Evolutionary conservation across 2,888 invertebrate species (phyloP), one percentile per base, ranked within the genome.

Genomic region (Chesias legatella): DNA sequence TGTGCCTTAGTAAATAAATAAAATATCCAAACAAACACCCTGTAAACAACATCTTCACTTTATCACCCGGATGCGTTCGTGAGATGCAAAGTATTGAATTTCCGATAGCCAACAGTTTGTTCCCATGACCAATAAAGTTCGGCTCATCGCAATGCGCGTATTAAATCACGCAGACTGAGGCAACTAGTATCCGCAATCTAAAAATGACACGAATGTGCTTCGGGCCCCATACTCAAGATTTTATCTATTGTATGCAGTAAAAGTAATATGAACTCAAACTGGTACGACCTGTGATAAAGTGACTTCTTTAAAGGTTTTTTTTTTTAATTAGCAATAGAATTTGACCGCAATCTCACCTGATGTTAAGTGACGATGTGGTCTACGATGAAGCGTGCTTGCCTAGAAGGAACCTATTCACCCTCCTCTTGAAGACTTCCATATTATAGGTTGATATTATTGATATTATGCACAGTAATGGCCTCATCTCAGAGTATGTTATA

Each of bases 91-190:
- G 7, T 22, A 32, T n/a, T 23, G 10, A n/a, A 10, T 11, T 49
- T 36, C 9, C 3, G 13, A 8, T 39, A 46, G 44, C 11, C 10
- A 29, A 52, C 48, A 38, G 52, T 52, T 57, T 26, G 28, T 73
- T 74, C 73, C 63, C 73, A 78, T 73, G 67, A 63, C 72, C 62
- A 65, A 67, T 60, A 58, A 67, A 51, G 59, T 51, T 50, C 48
- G 49, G 42, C 37, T 60, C 53, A 58, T 58, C 43, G 56, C 53
- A 60, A 58, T 35, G 20, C 51, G 50, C 47, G 53, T 44, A 56
- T 58, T 6, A 51, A 62, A 66, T 67, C 62, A 65, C 48, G 48
- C 38, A 48, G 44, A 32, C 43, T 66, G 58, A 62, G 47, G 62
- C 53, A 69, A 72, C 54, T 35, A 54, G 43, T 47, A 41, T 50